Conservation (phyloP, 2,888 invertebrate species). For the Alviniconcha strummeri region DNA sequence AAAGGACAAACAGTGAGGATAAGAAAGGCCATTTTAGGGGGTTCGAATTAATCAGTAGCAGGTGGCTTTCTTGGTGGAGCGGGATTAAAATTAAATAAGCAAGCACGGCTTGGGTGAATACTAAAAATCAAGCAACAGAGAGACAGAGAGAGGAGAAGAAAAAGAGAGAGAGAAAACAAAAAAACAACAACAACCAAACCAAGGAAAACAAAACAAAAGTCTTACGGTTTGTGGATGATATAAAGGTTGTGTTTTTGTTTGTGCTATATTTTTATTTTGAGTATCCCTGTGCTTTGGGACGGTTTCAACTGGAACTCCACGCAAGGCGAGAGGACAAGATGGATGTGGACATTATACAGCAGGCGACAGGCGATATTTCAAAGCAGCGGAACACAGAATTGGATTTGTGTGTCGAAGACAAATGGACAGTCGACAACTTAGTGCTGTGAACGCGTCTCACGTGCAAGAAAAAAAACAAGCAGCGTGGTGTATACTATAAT, state of each 20-base stretch:
- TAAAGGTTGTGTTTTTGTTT: too few species aligned
- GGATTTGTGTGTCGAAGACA: background rate
- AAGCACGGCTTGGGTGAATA: background rate
- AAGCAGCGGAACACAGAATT: background rate
- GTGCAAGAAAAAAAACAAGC: conserved; percentile 3
- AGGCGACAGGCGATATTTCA: conserved; percentile 11
- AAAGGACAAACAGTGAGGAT: background rate
- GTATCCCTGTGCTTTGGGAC: too few species aligned
- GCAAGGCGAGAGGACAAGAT: background rate
- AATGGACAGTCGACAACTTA: background rate
- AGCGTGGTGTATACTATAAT: too few species aligned
- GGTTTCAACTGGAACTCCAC: too few species aligned
- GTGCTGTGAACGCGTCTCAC: background rate
- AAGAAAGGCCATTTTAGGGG: background rate
- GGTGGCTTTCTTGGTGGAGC: background rate
- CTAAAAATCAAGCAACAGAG: background rate
- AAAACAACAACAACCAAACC: background rate
- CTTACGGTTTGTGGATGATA: too few species aligned
- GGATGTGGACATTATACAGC: background rate
- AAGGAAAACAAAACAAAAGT: background rate
- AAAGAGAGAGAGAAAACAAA: background rate
- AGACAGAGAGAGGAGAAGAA: background rate
- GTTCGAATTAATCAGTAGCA: background rate
- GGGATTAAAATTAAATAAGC: background rate
- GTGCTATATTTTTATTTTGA: too few species aligned